Evolutionary conservation across 1,140 invertebrate species (phyloP), one percentile per base, ranked within the genome.

Genomic region (Diploscapter pachys): DNA sequence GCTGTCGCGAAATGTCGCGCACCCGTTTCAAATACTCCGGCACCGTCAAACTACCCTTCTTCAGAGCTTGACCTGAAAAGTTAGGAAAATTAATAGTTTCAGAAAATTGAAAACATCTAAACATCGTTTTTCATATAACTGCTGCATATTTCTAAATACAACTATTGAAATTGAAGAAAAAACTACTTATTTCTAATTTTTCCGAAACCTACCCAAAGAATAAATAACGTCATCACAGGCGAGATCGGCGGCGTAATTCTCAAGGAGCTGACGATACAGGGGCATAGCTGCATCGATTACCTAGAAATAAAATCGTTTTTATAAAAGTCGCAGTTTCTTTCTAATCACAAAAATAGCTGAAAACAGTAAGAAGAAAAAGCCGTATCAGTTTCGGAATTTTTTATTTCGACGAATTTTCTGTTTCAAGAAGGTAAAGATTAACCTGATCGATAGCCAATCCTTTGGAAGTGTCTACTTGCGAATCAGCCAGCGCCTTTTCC

Each of bases 161-260:
- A 1, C 31, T 31, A 31, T 31, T 31, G 31, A 1, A 31, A 31
- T 31, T 31, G 31, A n/a, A 59, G 0, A 2, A 59, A 59, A 59
- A 59, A 31, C 9, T 59, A 31, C 57, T 11, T 11, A 11, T 11
- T 59, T 72, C 6, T 13, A 11, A 81, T 92, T 92, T 77, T 94
- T 89, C 68, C 99, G 87, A 54, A 52, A 64, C 88, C 98, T 94
- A n/a, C 94, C 94, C 84, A 99, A 91, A 86, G 95, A 96, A 87
- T 98, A 99, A 82, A 99, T 96, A 68, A 95, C 93, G 90, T 99
- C 96, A 89, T 98, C 96, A 65, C 93, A 91, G 8, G 96, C 95
- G 80, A 95, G 93, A 88, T 99, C 96, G 88, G 98, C 95, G 66
- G 94, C 94, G 90, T 94, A 99, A 54, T 94, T 91, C 88, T 93